Evolutionary conservation across 2,797 vertebrate species (phyloP), one percentile per base, ranked within the genome.

Genomic region (Heterohyrax brucei): DNA sequence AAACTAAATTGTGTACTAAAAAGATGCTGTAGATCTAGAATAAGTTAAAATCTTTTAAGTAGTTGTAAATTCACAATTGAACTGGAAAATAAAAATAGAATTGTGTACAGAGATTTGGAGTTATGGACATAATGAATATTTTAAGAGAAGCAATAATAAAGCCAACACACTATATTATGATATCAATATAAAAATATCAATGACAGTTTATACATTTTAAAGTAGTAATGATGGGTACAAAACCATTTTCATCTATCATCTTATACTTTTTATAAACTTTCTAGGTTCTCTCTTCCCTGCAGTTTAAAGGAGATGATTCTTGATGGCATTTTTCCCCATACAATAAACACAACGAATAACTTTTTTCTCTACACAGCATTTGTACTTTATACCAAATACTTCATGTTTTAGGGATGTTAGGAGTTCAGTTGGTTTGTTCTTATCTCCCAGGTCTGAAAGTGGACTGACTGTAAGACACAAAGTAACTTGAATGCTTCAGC

Each of bases 141-240:
- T 91, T 44, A 82, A 61, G 39, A 92, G 79, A 93, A 92, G 70
- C 19, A 78, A 87, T 66, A 30, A 62, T 66, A 77, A 86, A 70
- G 13, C 7, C 90, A n/a, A 2, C 22, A 62, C 1, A 46, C 22
- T 53, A 88, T 28, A 70, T 82, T 92, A 91, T 64, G 2, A n/a
- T 59, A 77, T 87, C n/a, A 88, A 14, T 89, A 76, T 90, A 81
- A 96, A 87, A 94, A 64, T 72, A 77, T 28, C 9, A 73, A 48
- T 30, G 39, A 89, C 22, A 84, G 16, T 3, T 82, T 44, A 72
- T 5, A 83, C 16, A 76, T 70, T 73, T 92, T 72, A 80, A 87
- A 84, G 7, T 76, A 62, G 16, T 79, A 96, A 70, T 62, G 59
- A 50, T 68, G 22, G 22, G 5, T 24, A 62, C 33, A n/a, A 44